Evolutionary conservation across 1,140 invertebrate species (phyloP).

Genomic region (Eriosoma lanigerum): DNA sequence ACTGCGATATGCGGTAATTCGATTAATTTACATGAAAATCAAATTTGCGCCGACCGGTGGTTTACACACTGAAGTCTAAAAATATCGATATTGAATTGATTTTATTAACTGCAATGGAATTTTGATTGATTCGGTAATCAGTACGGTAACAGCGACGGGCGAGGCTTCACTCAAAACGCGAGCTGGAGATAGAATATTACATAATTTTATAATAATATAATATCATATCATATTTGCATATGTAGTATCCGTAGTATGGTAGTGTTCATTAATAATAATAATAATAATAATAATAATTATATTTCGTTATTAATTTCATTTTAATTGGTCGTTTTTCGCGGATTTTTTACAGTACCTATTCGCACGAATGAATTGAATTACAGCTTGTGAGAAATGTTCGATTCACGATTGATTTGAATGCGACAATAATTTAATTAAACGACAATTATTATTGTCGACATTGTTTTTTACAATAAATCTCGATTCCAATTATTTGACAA

Average conservation of each 20-base stretch:
- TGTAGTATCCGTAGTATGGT: background rate
- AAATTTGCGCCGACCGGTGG: background rate
- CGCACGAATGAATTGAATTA: background rate
- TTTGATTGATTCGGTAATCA: slow-evolving; percentile 4
- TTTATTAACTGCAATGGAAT: slow-evolving; percentile 4
- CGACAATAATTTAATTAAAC: too few relatives aligned
- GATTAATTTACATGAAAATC: slow-evolving; percentile 3
- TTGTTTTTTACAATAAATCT: too few relatives aligned
- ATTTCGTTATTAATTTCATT: background rate
- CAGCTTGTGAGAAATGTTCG: background rate
- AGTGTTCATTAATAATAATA: slow-evolving; percentile 9
- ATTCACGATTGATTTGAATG: background rate
- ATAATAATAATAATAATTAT: background rate
- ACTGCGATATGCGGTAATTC: too few relatives aligned
- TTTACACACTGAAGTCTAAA: background rate
- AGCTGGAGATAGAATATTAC: background rate
- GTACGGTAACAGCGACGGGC: background rate
- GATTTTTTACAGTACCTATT: background rate
- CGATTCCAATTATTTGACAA: too few relatives aligned
- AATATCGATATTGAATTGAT: background rate
- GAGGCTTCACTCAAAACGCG: background rate
- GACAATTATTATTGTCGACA: too few relatives aligned
- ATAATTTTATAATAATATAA: too few relatives aligned
- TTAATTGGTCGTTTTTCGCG: background rate
- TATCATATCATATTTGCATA: too few relatives aligned